phyloP scores from a whole-genome alignment of 2,888 invertebrate genomes.

The Crocallis elinguaria region DNA sequence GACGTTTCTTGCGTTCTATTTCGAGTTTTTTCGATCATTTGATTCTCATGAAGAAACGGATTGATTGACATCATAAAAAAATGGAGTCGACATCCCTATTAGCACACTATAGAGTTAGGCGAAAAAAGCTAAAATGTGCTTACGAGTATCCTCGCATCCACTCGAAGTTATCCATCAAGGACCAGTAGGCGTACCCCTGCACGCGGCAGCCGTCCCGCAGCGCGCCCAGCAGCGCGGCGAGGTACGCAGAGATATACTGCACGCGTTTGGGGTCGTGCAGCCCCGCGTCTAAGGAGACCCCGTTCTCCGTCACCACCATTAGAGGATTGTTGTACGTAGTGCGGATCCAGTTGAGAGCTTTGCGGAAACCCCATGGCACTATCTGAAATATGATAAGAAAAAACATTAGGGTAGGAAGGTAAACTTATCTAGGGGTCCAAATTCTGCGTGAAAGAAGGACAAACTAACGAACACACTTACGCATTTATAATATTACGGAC shows the following conservation, averaged over 20 bases:
- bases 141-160: constrained; percentile 90
- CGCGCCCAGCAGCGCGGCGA: constrained; percentile 74
- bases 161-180: constrained; percentile 92
- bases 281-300: constrained; percentile 77
- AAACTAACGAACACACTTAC: too few species aligned
- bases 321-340: constrained; percentile 84
- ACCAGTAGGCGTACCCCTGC: constrained; percentile 90
- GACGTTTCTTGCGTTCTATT: too few species aligned
- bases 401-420: too few species aligned
- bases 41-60: too few species aligned
- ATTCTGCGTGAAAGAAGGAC: too few species aligned
- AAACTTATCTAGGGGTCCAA: too few species aligned
- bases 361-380: constrained; percentile 87
- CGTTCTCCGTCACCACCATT: constrained; percentile 86
- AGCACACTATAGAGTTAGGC: too few species aligned
- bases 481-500: too few species aligned
- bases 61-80: too few species aligned
- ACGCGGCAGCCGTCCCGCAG: constrained; percentile 85
- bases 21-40: too few species aligned
- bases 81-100: too few species aligned
- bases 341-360: constrained; percentile 86
- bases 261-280: constrained; percentile 78
- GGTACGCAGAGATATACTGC: constrained; percentile 79
- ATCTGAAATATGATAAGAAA: constrained; percentile 76
- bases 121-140: constrained; percentile 54